Conservation (phyloP, 2,888 invertebrate species). For the Clanis bilineata region DNA sequence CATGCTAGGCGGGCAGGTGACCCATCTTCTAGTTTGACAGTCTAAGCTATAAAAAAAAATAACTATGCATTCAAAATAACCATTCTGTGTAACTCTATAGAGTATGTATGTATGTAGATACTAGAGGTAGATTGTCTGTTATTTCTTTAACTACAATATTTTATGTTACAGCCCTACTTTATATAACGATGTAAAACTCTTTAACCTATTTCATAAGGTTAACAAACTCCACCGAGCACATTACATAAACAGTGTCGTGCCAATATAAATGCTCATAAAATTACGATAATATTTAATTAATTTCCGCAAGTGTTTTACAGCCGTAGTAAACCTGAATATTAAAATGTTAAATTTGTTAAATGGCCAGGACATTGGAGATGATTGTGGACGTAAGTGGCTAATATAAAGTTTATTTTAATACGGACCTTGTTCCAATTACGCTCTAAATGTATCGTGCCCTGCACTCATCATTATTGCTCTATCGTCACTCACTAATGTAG, state of each 20-base stretch:
- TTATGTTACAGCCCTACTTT: neutral
- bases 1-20: too few relatives aligned
- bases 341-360: constrained; percentile 46
- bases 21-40: too few relatives aligned
- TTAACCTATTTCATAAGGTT: constrained; percentile 31
- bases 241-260: constrained; percentile 30
- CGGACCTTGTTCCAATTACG: constrained; percentile 54
- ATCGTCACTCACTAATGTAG: neutral
- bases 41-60: too few relatives aligned
- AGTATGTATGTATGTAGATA: too few relatives aligned
- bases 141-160: neutral
- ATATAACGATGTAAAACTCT: constrained; percentile 14
- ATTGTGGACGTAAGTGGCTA: constrained; percentile 54
- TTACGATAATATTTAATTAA: constrained; percentile 18
- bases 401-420: constrained; percentile 51
- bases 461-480: constrained; percentile 15
- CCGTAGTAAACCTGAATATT: constrained; percentile 54
- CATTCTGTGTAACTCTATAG: too few relatives aligned
- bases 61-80: too few relatives aligned
- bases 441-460: constrained; percentile 31
- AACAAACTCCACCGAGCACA: constrained; percentile 28
- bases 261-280: constrained; percentile 27
- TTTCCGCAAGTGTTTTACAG: constrained; percentile 12
- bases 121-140: too few relatives aligned
- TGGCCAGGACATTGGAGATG: constrained; percentile 44